Conservation (phyloP, 2,797 vertebrate species). For the Tenualosa thibaudeaui region DNA sequence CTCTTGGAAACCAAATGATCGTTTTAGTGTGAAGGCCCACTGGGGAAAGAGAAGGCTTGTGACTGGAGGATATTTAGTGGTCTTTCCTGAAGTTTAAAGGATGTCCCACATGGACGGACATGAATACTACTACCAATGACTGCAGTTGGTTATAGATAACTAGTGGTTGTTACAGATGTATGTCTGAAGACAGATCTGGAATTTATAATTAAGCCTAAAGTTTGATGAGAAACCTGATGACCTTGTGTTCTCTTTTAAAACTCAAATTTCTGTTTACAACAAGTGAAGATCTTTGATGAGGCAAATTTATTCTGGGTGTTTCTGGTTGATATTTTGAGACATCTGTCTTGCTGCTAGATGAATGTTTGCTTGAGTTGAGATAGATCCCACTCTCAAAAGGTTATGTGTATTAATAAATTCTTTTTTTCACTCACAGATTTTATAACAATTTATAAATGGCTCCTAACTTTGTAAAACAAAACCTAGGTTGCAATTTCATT, state of each 20-base stretch:
- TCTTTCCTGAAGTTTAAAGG: not conserved
- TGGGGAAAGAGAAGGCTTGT: not conserved
- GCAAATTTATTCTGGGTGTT: not conserved
- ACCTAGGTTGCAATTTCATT: not conserved
- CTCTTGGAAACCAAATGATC: not conserved
- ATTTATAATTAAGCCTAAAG: not conserved
- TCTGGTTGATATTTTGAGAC: not conserved
- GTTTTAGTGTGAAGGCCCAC: not conserved
- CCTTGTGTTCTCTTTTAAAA: not conserved
- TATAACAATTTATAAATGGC: not conserved
- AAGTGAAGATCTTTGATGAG: not conserved
- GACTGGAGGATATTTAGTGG: not conserved
- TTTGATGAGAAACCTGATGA: not conserved
- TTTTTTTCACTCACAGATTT: not conserved
- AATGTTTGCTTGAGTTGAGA: not conserved
- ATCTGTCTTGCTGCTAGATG: not conserved
- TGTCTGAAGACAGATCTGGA: not conserved
- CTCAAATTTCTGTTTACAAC: not conserved
- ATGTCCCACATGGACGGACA: not conserved
- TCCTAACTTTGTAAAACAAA: not conserved
- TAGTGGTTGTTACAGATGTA: not conserved
- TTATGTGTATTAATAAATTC: not conserved
- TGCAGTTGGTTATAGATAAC: not conserved
- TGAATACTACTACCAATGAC: not conserved
- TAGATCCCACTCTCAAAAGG: not conserved